Conservation (phyloP, 2,797 vertebrate species). For the Xenentodon cancila region DNA sequence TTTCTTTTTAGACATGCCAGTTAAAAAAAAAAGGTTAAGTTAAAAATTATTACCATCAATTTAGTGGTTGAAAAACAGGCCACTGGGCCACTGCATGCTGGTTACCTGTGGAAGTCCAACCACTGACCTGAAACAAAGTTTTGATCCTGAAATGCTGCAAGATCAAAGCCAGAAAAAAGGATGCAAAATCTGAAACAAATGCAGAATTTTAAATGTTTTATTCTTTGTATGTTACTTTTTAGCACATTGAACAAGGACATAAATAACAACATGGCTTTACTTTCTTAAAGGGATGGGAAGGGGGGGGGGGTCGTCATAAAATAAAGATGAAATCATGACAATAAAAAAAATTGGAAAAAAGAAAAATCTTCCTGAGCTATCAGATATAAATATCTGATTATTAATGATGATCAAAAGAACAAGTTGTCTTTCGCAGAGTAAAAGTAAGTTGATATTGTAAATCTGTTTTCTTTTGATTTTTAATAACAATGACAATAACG, state of each 20-base stretch:
- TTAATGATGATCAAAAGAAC: neutral
- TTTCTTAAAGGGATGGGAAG: no score
- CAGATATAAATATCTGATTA: slow-evolving; percentile 2
- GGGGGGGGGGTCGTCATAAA: no score
- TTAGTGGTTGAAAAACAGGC: neutral
- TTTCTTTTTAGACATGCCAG: no score
- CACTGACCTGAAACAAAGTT: neutral
- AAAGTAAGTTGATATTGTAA: neutral
- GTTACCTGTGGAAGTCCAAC: neutral
- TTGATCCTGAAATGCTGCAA: neutral
- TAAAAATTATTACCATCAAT: neutral
- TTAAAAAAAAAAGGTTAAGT: neutral
- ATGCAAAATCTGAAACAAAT: neutral
- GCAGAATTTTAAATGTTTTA: neutral
- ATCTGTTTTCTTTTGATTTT: neutral
- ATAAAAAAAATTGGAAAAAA: neutral
- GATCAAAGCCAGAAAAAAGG: neutral
- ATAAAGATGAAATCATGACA: neutral
- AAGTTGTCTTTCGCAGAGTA: neutral
- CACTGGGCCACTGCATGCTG: neutral
- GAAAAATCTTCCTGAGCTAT: neutral
- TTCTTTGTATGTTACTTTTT: neutral
- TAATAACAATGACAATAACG: neutral
- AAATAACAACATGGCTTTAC: neutral
- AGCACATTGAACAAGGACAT: neutral